Evolutionary conservation across 2,797 vertebrate species (phyloP).

Genomic region (Sebastes iracundus): DNA sequence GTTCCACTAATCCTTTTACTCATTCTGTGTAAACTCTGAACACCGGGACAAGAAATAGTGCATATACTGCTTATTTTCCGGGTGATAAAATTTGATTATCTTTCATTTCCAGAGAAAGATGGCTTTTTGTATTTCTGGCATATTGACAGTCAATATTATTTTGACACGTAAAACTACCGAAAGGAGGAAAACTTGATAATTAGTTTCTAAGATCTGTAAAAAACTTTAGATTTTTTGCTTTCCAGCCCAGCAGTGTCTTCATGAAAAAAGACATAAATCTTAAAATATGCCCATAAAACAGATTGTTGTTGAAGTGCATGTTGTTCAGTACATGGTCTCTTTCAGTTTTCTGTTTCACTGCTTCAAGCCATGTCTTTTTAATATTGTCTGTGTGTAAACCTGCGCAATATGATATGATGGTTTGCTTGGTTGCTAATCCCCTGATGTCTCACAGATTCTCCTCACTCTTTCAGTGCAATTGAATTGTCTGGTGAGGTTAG

Average conservation of each 20-base stretch:
- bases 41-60: slow-evolving; percentile 25
- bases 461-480: slow-evolving; percentile 36
- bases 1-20: slow-evolving; percentile 29
- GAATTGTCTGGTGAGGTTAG: slow-evolving; percentile 52
- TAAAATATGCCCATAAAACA: slow-evolving; percentile 8
- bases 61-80: slow-evolving; percentile 29
- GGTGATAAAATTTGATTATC: slow-evolving; percentile 56
- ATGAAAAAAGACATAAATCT: neutral
- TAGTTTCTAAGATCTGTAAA: neutral
- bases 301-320: slow-evolving; percentile 3
- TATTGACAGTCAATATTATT: slow-evolving; percentile 46
- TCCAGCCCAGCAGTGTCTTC: neutral
- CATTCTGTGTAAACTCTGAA: slow-evolving; percentile 34
- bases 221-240: neutral
- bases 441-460: slow-evolving; percentile 53
- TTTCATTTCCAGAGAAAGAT: slow-evolving; percentile 46
- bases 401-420: slow-evolving; percentile 36
- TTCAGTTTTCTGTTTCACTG: slow-evolving; percentile 4
- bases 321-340: neutral
- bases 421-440: slow-evolving; percentile 41
- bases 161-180: slow-evolving; percentile 13
- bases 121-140: slow-evolving; percentile 10
- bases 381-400: slow-evolving; percentile 43
- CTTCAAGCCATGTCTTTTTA: slow-evolving; percentile 31
- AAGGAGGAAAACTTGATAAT: slow-evolving; percentile 20